These are phyloP conservation scores for Pomacea canaliculata DNA, from an alignment of 2,888 invertebrate genomes.

Conservation along the genomic window DNA sequence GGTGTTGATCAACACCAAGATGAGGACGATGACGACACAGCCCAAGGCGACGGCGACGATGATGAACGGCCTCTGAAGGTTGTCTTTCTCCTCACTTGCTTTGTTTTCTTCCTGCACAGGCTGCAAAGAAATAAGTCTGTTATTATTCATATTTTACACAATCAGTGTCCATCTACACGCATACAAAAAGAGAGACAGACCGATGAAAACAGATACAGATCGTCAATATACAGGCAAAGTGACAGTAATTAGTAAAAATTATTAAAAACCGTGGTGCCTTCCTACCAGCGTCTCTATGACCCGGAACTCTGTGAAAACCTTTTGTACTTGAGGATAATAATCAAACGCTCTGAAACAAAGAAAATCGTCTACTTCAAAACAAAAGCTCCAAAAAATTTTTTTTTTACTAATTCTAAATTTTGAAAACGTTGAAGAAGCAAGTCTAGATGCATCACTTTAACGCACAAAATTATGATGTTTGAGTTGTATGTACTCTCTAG, in stretches of 20 bases:
- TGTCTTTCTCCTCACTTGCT: not conserved
- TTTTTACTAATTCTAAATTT: too few species aligned
- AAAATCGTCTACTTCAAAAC: not conserved
- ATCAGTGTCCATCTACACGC: not conserved
- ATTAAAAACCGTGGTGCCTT: not conserved
- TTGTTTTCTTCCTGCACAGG: constrained; percentile 2
- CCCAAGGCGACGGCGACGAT: constrained; percentile 26
- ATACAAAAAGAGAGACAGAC: constrained; percentile 3
- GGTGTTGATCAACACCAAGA: constrained; percentile 30
- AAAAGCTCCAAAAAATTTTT: too few species aligned
- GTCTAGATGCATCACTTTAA: too few species aligned
- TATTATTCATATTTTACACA: too few species aligned
- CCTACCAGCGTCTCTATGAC: constrained; percentile 26
- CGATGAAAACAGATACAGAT: not conserved
- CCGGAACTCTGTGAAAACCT: constrained; percentile 12
- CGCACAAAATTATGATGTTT: too few species aligned
- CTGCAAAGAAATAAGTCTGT: not conserved
- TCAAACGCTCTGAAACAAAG: constrained; percentile 29
- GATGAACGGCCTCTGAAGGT: constrained; percentile 22
- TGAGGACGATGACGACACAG: constrained; percentile 24
- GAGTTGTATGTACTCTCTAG: too few species aligned
- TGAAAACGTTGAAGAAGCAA: too few species aligned
- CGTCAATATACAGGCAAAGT: not conserved
- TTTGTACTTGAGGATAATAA: constrained; percentile 11
- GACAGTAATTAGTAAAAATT: not conserved